Evolutionary conservation across 2,888 invertebrate species (phyloP).

Genomic region (Drosophila fulvimacula): DNA sequence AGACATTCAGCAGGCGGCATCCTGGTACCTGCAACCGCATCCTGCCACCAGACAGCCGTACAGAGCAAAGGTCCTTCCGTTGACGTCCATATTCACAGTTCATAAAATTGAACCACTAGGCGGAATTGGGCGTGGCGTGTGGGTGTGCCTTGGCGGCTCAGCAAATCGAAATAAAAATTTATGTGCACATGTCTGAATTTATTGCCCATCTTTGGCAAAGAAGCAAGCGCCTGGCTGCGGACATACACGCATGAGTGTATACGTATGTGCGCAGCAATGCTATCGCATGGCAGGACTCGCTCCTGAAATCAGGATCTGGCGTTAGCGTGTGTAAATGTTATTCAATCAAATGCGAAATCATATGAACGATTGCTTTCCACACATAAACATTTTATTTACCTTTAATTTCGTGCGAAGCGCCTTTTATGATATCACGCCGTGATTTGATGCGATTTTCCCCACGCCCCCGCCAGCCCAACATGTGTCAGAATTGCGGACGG

Average conservation of each 20-base stretch:
- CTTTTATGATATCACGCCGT: constrained; percentile 65
- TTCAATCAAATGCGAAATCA: constrained; percentile 80
- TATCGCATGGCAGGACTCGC: constrained; percentile 10
- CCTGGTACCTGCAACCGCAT: constrained; percentile 20
- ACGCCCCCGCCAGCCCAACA: constrained; percentile 15
- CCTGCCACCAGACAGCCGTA: constrained; percentile 8
- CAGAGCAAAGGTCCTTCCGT: constrained; percentile 36
- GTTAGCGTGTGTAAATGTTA: constrained; percentile 79
- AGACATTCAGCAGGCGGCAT: constrained; percentile 30
- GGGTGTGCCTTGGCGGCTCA: constrained; percentile 31
- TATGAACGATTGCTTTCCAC: constrained; percentile 73
- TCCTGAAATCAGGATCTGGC: constrained; percentile 3
- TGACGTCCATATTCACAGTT: constrained; percentile 71
- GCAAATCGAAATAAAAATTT: constrained; percentile 80
- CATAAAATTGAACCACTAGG: constrained; percentile 63
- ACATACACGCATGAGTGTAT: not conserved
- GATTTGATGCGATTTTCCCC: constrained; percentile 64
- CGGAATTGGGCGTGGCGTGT: constrained; percentile 8
- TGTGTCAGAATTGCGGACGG: constrained; percentile 53
- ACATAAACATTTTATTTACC: constrained; percentile 81
- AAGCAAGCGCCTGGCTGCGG: constrained; percentile 1
- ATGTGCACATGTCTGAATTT: constrained; percentile 81
- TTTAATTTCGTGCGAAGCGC: constrained; percentile 76
- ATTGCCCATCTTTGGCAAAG: constrained; percentile 58
- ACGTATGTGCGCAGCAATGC: constrained; percentile 12